Conservation (phyloP, 2,113 vertebrate species). For the Microtus oregoni region DNA sequence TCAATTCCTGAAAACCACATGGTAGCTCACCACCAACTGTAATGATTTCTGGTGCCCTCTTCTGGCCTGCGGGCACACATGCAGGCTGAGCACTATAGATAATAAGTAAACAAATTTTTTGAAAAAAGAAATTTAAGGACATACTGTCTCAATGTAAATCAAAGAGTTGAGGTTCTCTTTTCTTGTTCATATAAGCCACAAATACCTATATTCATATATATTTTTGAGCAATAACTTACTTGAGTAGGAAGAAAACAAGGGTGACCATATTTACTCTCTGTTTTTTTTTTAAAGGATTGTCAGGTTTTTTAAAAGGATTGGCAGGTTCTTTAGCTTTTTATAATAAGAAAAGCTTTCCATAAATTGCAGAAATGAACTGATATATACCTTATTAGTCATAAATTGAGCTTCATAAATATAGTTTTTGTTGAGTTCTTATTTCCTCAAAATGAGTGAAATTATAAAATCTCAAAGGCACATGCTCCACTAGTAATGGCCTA, state of each 20-base stretch:
- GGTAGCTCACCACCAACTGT: too few species aligned
- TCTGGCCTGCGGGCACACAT: too few species aligned
- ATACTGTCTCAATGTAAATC: slow-evolving; percentile 30
- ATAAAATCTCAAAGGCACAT: slow-evolving; percentile 28
- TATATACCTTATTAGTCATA: not conserved
- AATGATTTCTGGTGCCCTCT: too few species aligned
- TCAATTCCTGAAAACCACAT: too few species aligned
- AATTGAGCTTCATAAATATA: slow-evolving; percentile 20
- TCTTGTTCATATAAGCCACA: slow-evolving; percentile 34
- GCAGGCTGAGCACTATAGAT: too few species aligned
- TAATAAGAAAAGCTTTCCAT: not conserved
- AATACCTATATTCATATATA: slow-evolving; percentile 5
- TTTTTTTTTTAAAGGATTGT: slow-evolving; percentile 3
- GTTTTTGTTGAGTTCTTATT: not conserved
- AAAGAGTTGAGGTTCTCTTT: slow-evolving; percentile 43
- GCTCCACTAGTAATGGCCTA: slow-evolving; percentile 50
- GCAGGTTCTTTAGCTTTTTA: slow-evolving; percentile 3
- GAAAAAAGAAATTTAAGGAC: slow-evolving; percentile 38
- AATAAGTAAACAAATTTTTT: too few species aligned
- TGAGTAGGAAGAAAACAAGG: slow-evolving; percentile 1
- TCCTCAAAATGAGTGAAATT: slow-evolving; percentile 51
- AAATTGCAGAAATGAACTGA: slow-evolving; percentile 41
- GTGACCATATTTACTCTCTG: slow-evolving; percentile 14
- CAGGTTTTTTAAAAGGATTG: slow-evolving; percentile 29
- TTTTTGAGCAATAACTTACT: slow-evolving; percentile 33